Conservation (phyloP, 2,888 invertebrate species). For the Calephelis perditalis region DNA sequence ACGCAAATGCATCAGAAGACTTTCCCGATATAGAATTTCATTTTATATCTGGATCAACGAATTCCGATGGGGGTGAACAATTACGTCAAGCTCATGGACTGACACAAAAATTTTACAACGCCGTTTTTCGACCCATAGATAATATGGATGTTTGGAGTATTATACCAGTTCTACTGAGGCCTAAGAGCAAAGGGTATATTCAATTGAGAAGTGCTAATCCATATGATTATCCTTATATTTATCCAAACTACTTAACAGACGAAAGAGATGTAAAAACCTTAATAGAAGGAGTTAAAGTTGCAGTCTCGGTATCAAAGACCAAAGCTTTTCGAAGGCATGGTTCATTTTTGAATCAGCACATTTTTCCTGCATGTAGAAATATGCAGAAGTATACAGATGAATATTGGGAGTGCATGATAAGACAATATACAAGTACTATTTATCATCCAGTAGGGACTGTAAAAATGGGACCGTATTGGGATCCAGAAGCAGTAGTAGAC, state of each 20-base stretch:
- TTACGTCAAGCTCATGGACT: slow-evolving; percentile 88
- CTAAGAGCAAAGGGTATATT: slow-evolving; percentile 89
- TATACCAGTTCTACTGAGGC: slow-evolving; percentile 89
- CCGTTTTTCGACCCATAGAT: slow-evolving; percentile 85
- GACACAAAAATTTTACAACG: slow-evolving; percentile 84
- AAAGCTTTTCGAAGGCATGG: slow-evolving; percentile 86
- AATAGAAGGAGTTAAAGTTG: slow-evolving; percentile 92
- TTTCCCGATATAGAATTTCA: slow-evolving; percentile 95
- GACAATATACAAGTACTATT: slow-evolving; percentile 89
- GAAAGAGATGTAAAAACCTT: slow-evolving; percentile 87
- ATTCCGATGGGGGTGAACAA: slow-evolving; percentile 91
- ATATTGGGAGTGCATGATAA: slow-evolving; percentile 93
- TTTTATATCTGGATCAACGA: slow-evolving; percentile 91
- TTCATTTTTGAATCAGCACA: slow-evolving; percentile 82
- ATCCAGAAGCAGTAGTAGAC: slow-evolving; percentile 89
- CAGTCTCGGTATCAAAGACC: slow-evolving; percentile 87
- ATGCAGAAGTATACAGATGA: slow-evolving; percentile 83
- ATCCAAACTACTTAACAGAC: slow-evolving; percentile 93
- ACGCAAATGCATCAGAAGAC: slow-evolving; percentile 86
- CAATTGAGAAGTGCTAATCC: slow-evolving; percentile 90
- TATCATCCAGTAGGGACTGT: slow-evolving; percentile 93
- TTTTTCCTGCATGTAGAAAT: slow-evolving; percentile 87
- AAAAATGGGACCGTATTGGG: slow-evolving; percentile 94
- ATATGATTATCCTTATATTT: slow-evolving; percentile 91
- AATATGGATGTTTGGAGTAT: slow-evolving; percentile 90